Evolutionary conservation across 92 coral and sea anemone species (phyloP).

Genomic region (Siderastrea siderea): DNA sequence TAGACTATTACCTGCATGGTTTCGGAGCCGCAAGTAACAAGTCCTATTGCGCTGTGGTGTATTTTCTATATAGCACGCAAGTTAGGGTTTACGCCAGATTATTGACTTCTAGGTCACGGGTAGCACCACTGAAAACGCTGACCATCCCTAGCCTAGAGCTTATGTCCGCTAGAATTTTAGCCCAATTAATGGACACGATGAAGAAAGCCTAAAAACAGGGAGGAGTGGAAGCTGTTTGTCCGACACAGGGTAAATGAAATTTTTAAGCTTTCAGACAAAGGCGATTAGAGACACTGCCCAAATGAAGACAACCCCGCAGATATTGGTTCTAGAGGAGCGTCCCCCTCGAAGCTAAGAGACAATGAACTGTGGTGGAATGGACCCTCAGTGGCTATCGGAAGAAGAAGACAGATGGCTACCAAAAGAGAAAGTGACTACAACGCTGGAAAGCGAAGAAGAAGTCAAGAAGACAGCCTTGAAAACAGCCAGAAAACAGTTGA

Average conservation of each 20-base stretch:
- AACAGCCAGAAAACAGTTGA: constrained; percentile 27
- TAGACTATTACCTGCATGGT: constrained; percentile 39
- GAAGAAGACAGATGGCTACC: constrained; percentile 46
- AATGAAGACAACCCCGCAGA: constrained; percentile 69
- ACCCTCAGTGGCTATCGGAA: constrained; percentile 31
- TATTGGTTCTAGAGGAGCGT: constrained; percentile 54
- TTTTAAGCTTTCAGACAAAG: constrained; percentile 35
- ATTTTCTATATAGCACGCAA: constrained; percentile 14
- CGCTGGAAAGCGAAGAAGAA: constrained; percentile 49
- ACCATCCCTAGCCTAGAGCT: constrained; percentile 74
- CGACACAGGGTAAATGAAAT: constrained; percentile 70
- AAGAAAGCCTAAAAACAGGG: constrained; percentile 53
- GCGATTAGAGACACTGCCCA: constrained; percentile 65
- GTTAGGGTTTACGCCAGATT: constrained; percentile 26
- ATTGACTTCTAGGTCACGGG: constrained; percentile 68
- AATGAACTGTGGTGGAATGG: constrained; percentile 40
- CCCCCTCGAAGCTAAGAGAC: constrained; percentile 34
- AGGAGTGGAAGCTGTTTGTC: constrained; percentile 81
- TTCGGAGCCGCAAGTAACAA: constrained; percentile 60
- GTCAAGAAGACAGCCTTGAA: constrained; percentile 23
- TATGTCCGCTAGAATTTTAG: constrained; percentile 66
- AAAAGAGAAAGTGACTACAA: background rate
- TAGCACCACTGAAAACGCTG: constrained; percentile 70
- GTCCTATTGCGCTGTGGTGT: constrained; percentile 69
- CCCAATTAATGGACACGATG: constrained; percentile 55